Percentiles rank a stretch among this genome's conserved stretches.
Evolutionary conservation across 2,113 vertebrate species (phyloP).

Genomic region (Otis tarda): DNA sequence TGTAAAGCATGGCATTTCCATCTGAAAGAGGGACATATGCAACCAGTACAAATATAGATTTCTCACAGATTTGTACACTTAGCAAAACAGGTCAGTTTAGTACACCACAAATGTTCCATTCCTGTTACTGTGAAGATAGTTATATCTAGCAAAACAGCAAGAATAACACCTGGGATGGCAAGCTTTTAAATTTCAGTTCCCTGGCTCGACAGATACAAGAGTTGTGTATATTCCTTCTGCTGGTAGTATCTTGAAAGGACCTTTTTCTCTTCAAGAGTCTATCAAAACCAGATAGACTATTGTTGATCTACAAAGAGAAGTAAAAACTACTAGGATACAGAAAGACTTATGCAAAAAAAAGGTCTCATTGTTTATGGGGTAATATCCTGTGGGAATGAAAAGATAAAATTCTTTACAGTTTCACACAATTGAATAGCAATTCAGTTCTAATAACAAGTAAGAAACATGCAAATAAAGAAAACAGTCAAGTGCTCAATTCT

Average conservation of each 20-base stretch:
- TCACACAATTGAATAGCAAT: neutral
- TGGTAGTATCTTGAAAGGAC: neutral
- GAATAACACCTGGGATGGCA: neutral
- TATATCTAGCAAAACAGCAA: neutral
- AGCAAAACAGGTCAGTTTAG: neutral
- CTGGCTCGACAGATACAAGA: neutral
- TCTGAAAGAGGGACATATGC: neutral
- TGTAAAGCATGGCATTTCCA: neutral
- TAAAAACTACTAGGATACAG: neutral
- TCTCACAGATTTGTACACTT: neutral
- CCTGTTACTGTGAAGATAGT: neutral
- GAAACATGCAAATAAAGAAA: neutral
- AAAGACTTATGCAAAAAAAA: neutral
- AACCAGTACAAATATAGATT: neutral
- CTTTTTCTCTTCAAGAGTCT: neutral
- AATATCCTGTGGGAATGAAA: neutral
- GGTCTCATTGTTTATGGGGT: neutral
- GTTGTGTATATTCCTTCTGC: neutral
- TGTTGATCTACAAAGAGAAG: neutral
- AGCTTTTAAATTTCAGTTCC: neutral
- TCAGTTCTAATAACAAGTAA: neutral
- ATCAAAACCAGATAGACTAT: neutral
- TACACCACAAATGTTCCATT: neutral
- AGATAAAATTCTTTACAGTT: neutral
- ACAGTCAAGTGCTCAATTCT: neutral